phyloP scores from a whole-genome alignment of 2,113 vertebrate species.

The Upupa epops region DNA sequence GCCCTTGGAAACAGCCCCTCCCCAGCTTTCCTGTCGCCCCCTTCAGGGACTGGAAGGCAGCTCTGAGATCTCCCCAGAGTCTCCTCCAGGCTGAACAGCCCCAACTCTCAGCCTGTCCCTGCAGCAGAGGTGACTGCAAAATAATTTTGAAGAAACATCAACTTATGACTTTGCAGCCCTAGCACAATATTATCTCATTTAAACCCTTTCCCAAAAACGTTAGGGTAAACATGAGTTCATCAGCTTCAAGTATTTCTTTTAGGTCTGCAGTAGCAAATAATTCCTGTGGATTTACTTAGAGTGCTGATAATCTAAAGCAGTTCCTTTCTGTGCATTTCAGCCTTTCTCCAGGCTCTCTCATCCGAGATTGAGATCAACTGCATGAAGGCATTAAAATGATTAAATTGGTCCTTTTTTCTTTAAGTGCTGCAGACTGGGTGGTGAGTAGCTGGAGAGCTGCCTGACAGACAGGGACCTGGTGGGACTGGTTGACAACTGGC shows the following conservation, averaged over 20 bases:
- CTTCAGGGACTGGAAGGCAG: too few species aligned
- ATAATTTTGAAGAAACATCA: neutral
- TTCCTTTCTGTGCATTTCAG: neutral
- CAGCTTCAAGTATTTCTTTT: neutral
- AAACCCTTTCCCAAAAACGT: neutral
- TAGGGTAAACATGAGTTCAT: neutral
- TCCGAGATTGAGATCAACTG: neutral
- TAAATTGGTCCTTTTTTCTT: neutral
- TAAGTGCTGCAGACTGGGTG: too few species aligned
- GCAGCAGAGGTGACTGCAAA: neutral
- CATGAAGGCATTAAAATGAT: neutral
- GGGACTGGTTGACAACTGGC: too few species aligned
- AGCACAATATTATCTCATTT: neutral
- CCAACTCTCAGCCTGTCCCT: too few species aligned
- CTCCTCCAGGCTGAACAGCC: too few species aligned
- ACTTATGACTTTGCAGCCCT: neutral
- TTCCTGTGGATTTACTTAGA: neutral
- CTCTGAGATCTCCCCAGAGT: too few species aligned
- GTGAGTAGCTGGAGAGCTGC: too few species aligned
- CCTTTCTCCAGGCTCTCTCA: neutral
- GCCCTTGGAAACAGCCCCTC: too few species aligned
- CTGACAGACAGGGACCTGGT: too few species aligned
- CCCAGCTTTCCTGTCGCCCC: too few species aligned
- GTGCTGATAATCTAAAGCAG: neutral
- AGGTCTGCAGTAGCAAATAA: neutral